These are phyloP conservation scores for Sarcophaga bullata DNA, from an alignment of 1,140 invertebrate genomes.

Conservation along the genomic window DNA sequence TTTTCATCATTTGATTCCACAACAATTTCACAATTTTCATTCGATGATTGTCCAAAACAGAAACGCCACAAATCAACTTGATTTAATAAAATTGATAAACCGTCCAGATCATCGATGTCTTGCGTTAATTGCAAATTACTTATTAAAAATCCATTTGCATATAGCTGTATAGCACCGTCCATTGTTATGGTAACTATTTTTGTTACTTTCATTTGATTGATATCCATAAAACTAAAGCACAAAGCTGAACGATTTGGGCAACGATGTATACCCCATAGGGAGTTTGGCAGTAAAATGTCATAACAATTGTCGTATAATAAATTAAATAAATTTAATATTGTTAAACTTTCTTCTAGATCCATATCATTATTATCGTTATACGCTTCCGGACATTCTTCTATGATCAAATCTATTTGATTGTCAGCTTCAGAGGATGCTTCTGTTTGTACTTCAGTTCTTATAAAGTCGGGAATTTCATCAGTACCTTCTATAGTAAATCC, in stretches of 20 bases:
- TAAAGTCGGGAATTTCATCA: neutral
- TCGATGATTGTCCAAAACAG: neutral
- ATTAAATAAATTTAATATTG: slow-evolving; percentile 26
- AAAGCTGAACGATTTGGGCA: slow-evolving; percentile 34
- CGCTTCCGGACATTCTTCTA: neutral
- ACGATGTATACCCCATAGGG: slow-evolving; percentile 47
- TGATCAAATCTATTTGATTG: neutral
- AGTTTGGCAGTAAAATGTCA: slow-evolving; percentile 46
- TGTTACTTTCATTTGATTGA: slow-evolving; percentile 1
- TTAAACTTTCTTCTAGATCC: no score
- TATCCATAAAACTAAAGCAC: slow-evolving; percentile 43
- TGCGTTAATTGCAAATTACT: neutral
- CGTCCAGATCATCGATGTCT: neutral
- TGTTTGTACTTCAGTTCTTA: neutral
- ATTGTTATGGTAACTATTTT: slow-evolving; percentile 33
- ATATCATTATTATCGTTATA: neutral
- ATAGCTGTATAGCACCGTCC: neutral
- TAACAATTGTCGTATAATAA: slow-evolving; percentile 45
- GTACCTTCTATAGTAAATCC: neutral
- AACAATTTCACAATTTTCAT: neutral
- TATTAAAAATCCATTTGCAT: neutral
- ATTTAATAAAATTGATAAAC: neutral
- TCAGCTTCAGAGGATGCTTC: neutral
- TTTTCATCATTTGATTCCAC: neutral
- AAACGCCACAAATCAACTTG: neutral